phyloP scores from a whole-genome alignment of 2,113 vertebrate species.

The Pogona vitticeps region DNA sequence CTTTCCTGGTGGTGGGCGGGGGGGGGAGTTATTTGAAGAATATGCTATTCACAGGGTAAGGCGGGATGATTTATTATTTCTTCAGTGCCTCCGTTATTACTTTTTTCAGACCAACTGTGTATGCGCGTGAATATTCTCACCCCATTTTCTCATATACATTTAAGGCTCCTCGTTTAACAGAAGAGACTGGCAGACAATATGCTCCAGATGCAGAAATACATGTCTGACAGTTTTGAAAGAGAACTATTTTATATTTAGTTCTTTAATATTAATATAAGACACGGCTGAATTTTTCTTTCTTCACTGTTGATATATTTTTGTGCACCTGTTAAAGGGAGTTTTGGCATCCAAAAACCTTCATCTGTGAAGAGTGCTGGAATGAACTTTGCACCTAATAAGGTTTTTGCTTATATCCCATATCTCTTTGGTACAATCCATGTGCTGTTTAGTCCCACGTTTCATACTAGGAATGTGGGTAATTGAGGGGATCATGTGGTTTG shows the following conservation, averaged over 20 bases:
- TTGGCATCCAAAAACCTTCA: slow-evolving; percentile 51
- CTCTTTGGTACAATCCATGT: slow-evolving; percentile 11
- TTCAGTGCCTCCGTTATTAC: slow-evolving; percentile 14
- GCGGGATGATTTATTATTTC: slow-evolving; percentile 23
- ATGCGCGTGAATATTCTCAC: background rate
- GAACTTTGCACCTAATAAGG: slow-evolving; percentile 19
- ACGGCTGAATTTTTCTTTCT: slow-evolving; percentile 46
- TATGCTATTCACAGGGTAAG: background rate
- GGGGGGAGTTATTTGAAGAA: background rate
- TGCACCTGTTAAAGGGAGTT: slow-evolving; percentile 59
- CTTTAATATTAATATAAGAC: slow-evolving; percentile 52
- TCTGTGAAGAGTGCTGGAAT: slow-evolving; percentile 11
- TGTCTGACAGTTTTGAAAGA: slow-evolving; percentile 55
- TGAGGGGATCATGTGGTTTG: background rate
- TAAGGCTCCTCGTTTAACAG: slow-evolving; percentile 6
- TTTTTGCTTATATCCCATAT: slow-evolving; percentile 23
- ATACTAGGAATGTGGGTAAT: slow-evolving; percentile 18
- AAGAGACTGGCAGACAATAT: slow-evolving; percentile 44
- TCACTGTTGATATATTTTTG: slow-evolving; percentile 31
- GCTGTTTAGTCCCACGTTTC: slow-evolving; percentile 17
- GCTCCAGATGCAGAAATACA: slow-evolving; percentile 51
- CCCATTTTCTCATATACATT: slow-evolving; percentile 7
- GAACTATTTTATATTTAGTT: slow-evolving; percentile 54
- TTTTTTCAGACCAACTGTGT: background rate
- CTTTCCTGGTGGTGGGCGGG: too few relatives aligned